Evolutionary conservation across 1,140 invertebrate species (phyloP), one percentile per base, ranked within the genome.

Genomic region (Anthonomus grandis): DNA sequence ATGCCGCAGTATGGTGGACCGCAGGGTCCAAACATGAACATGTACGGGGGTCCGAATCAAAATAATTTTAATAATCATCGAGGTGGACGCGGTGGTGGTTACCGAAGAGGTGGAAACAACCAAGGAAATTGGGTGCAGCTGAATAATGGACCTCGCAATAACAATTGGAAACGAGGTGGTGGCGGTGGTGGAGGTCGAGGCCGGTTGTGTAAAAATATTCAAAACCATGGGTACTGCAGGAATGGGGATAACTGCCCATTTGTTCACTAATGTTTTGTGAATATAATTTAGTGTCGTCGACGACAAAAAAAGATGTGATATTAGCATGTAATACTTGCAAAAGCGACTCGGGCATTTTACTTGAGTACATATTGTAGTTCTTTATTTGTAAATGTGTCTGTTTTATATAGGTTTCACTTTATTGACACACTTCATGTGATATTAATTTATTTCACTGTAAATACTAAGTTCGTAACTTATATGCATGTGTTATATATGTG

Each of bases 191-290:
- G 74, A 21, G 73, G 75, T 1, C 77, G 75, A 36, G 75, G 74
- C 2, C 77, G 82, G 47, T 71, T 88, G 10, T 91, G 88, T 70
- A 83, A 86, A 67, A 86, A 89, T 65, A 89, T 89, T 65, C 83
- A 85, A 66, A 85, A 86, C 65, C 81, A 81, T 63, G 87, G 88
- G 1, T 87, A 81, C 55, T 91, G 89, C 73, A 75, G 87, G 48
- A 80, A 86, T 65, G 85, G 86, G 15, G 86, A 87, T 52, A 86
- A 85, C 62, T 91, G 89, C 71, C 81, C 84, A 42, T 90, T 85
- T 70, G 73, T 90, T 60, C 88, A 90, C 25, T 53, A 53, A 37
- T 17, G 4, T 19, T 49, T 36, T 41, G 41, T 23, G 12, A 47
- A 31, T 18, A 15, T 47, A 27, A 8, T 17, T 42, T 42, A 42